Conservation (phyloP, 2,888 invertebrate species). For the Agrochola circellaris region DNA sequence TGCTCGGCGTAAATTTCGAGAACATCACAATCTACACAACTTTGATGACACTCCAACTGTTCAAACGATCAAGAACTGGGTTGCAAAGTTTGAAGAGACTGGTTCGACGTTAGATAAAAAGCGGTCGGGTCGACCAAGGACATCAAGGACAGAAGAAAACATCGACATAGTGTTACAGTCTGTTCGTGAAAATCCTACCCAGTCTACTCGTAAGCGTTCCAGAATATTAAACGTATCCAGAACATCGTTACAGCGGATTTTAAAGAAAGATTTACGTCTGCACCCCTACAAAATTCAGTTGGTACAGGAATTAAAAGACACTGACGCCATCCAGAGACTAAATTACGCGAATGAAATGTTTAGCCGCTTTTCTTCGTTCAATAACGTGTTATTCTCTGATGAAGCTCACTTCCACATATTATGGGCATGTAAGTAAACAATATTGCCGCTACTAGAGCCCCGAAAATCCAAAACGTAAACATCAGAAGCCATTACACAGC, state of each 20-base stretch:
- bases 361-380: slow-evolving; percentile 36
- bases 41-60: slow-evolving; percentile 11
- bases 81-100: slow-evolving; percentile 40
- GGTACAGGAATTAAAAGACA: slow-evolving; percentile 32
- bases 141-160: slow-evolving; percentile 40
- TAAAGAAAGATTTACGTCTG: slow-evolving; percentile 16
- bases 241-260: slow-evolving; percentile 45
- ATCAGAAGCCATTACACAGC: slow-evolving; percentile 56
- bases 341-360: slow-evolving; percentile 40
- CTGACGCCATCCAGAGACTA: slow-evolving; percentile 35
- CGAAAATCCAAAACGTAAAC: slow-evolving; percentile 56
- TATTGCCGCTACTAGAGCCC: slow-evolving; percentile 60
- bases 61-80: slow-evolving; percentile 26
- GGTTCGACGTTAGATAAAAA: slow-evolving; percentile 42
- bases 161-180: slow-evolving; percentile 28
- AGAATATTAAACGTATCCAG: slow-evolving; percentile 32
- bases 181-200: slow-evolving; percentile 26
- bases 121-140: slow-evolving; percentile 35
- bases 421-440: slow-evolving; percentile 53
- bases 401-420: slow-evolving; percentile 7
- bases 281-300: slow-evolving; percentile 27
- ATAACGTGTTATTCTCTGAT: no score
- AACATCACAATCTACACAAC: slow-evolving; percentile 26
- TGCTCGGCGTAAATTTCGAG: slow-evolving; percentile 26
- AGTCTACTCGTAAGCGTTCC: slow-evolving; percentile 43